Conservation (phyloP, 2,888 invertebrate species). For the Dermolepida albohirtum region DNA sequence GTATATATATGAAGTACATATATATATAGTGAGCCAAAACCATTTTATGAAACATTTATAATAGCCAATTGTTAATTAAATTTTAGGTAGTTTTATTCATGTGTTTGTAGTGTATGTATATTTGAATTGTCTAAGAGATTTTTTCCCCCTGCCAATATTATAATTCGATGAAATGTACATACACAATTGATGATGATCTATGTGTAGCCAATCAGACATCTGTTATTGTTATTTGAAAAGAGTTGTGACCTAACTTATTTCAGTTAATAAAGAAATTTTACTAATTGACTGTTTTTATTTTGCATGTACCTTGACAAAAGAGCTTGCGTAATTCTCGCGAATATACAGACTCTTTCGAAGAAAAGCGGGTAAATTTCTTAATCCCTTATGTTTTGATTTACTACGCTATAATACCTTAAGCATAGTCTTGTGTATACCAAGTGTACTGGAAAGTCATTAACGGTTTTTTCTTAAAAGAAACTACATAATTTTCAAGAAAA, state of each 20-base stretch:
- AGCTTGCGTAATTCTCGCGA: too few relatives aligned
- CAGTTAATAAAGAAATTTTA: slow-evolving; percentile 66
- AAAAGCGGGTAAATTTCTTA: too few relatives aligned
- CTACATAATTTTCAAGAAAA: too few relatives aligned
- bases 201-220: slow-evolving; percentile 64
- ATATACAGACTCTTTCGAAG: too few relatives aligned
- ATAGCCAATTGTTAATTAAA: slow-evolving; percentile 64
- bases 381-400: too few relatives aligned
- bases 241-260: slow-evolving; percentile 67
- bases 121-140: slow-evolving; percentile 57
- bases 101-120: slow-evolving; percentile 65
- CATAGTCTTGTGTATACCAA: too few relatives aligned
- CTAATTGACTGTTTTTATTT: slow-evolving; percentile 52
- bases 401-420: too few relatives aligned
- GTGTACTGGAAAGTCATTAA: too few relatives aligned
- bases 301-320: too few relatives aligned
- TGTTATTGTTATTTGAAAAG: slow-evolving; percentile 65
- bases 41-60: slow-evolving; percentile 49
- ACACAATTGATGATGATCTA: slow-evolving; percentile 62
- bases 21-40: slow-evolving; percentile 46
- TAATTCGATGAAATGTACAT: slow-evolving; percentile 58
- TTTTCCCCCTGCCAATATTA: slow-evolving; percentile 58
- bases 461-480: too few relatives aligned
- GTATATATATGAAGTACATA: slow-evolving; percentile 30
- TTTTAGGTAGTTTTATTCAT: slow-evolving; percentile 64